Base-by-base conservation (phyloP, 2,113 vertebrate species). In the Acanthochromis polyacanthus region DNA sequence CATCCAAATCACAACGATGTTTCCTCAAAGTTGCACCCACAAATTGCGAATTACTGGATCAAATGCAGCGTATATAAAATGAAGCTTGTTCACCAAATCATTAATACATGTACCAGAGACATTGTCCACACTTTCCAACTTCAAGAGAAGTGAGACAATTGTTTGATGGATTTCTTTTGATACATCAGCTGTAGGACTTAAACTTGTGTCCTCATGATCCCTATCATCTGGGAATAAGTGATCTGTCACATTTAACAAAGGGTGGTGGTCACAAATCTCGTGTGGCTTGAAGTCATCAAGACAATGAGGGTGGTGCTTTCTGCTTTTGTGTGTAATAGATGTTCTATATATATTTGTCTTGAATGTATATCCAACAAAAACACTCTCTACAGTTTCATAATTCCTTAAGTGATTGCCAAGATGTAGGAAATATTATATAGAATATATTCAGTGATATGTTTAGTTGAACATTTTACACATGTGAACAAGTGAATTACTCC, bases 81-180 rank as follows among this genome's bases (percentile, higher is more conserved):
- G 17, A 60, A 60, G 32, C 58, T 60, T 32, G 10, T 60, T 19
- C 58, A 38, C 58, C n/a, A 60, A 60, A 60, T 60, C 58, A 60
- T 60, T 32, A 60, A 60, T 60, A 40, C 58, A 40, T 40, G 38
- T 60, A 40, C 58, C 58, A 60, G 58, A 60, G 40, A 36, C 58
- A 32, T 53, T 53, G 51, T 60, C 28, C 57, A 59, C 57, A 59
- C 57, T 59, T 59, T 59, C 28, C 57, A 59, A 38, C 28, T 59
- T 38, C 19, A 59, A 59, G 57, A 59, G 30, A n/a, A 60, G 58
- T 40, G 19, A 60, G n/a, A 19, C 58, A 38, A 22, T 30, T 30
- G 4, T 30, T 30, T 30, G 30, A 30, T 30, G 30, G 30, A 30
- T 30, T 30, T 30, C 30, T 40, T 60, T 14, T 22, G 58, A 60